Evolutionary conservation across 2,888 invertebrate species (phyloP), one percentile per base, ranked within the genome.

Genomic region (Eupithecia abbreviata): DNA sequence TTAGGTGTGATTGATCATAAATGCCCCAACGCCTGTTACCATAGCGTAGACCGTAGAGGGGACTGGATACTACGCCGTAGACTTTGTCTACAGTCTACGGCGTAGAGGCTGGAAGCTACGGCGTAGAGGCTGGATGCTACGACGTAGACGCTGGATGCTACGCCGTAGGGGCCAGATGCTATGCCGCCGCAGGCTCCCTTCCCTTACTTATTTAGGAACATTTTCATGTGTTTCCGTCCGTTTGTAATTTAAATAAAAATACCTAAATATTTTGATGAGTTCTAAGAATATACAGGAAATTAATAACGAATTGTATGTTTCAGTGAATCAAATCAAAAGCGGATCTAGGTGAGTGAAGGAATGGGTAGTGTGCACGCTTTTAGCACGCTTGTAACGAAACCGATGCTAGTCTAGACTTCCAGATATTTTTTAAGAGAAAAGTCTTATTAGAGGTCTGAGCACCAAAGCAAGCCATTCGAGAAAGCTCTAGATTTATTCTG

Each of bases 271-370:
- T 62, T 51, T 58, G 0, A 30, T 30, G 18, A 62, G 30, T 62
- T n/a, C 51, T 30, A 30, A 3, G 7, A 10, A 18, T 2, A n/a
- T 18, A 58, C 41, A 55, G 66, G 43, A 41, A 75, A 73, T 86
- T 87, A 88, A 88, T 83, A 69, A 51, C 7, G 79, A 76, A 85
- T 85, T 86, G 90, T 90, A 85, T 93, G 92, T 94, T 94, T 91
- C 94, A 93, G 94, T 94, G 94, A 90, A 92, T 92, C 93, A 93
- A 89, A 91, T 89, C 91, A 93, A 92, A 91, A 88, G 87, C 82
- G 93, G 94, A 90, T 81, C 89, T 89, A 91, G 94, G 94, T 94
- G 90, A 93, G 94, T 94, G 82, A 85, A 85, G 82, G 86, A 84
- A 81, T 82, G 80, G 74, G 86, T 89, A 89, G 88, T 87, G 86